phyloP scores from a whole-genome alignment of 2,113 vertebrate genomes.

The Probosciger aterrimus region DNA sequence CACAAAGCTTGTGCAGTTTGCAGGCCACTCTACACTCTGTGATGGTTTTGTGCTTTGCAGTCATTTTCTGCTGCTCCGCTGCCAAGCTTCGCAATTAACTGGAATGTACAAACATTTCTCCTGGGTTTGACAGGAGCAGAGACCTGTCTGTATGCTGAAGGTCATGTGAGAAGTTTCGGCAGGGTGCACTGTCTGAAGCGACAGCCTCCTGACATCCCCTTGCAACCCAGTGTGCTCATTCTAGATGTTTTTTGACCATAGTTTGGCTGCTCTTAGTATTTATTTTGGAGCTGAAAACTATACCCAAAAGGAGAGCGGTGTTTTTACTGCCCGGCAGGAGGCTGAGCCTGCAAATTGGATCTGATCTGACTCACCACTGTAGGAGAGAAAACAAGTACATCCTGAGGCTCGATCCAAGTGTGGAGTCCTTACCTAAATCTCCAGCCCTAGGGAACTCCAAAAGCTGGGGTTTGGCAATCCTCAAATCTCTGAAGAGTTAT shows the following conservation, averaged over 20 bases:
- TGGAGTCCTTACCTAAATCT: slow-evolving; percentile 49
- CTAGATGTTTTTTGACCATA: slow-evolving; percentile 40
- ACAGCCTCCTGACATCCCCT: slow-evolving; percentile 55
- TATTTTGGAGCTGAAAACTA: slow-evolving; percentile 54
- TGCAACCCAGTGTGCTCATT: slow-evolving; percentile 37
- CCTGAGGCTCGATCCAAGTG: slow-evolving; percentile 34
- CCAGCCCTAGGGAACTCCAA: slow-evolving; percentile 20
- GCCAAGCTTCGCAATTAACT: slow-evolving; percentile 48
- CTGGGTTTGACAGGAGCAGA: slow-evolving; percentile 42
- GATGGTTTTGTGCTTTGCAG: slow-evolving; percentile 39
- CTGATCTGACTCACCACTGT: slow-evolving; percentile 58
- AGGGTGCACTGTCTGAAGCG: slow-evolving; percentile 56
- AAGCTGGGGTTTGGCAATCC: neutral
- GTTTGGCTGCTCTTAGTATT: slow-evolving; percentile 42
- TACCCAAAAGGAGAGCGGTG: slow-evolving; percentile 35
- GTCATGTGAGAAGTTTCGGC: slow-evolving; percentile 50
- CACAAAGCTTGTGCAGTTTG: neutral
- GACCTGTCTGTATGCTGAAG: slow-evolving; percentile 53
- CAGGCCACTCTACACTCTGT: neutral
- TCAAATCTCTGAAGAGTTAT: neutral
- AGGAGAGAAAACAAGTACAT: slow-evolving; percentile 65
- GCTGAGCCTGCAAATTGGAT: slow-evolving; percentile 38
- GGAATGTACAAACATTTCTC: slow-evolving; percentile 40
- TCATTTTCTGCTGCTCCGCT: neutral
- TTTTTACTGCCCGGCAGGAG: slow-evolving; percentile 50